Evolutionary conservation across 2,797 vertebrate species (phyloP).

Genomic region (Jordanella pulchra): DNA sequence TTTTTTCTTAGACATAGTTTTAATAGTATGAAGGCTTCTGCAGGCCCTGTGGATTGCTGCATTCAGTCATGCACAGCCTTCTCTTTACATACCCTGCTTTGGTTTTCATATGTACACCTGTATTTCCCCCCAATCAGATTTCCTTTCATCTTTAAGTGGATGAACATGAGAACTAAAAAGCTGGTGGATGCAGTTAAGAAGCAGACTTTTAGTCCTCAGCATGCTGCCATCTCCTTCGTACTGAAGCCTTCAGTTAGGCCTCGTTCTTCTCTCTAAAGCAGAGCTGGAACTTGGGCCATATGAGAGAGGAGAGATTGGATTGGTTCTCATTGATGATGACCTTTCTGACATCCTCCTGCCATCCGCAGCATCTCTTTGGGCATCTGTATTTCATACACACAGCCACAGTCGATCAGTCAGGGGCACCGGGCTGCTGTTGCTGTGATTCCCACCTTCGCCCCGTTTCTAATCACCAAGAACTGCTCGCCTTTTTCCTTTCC

Average conservation of each 20-base stretch:
- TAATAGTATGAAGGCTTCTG: not conserved
- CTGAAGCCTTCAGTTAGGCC: slow-evolving; percentile 44
- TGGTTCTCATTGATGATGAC: slow-evolving; percentile 38
- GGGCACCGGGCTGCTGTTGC: slow-evolving; percentile 32
- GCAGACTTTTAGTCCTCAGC: slow-evolving; percentile 29
- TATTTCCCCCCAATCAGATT: slow-evolving; percentile 5
- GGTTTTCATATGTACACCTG: slow-evolving; percentile 6
- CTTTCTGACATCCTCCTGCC: slow-evolving; percentile 44
- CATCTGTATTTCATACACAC: slow-evolving; percentile 31
- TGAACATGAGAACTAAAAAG: slow-evolving; percentile 58
- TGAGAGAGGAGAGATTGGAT: slow-evolving; percentile 46
- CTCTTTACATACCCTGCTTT: slow-evolving; percentile 9
- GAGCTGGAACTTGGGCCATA: slow-evolving; percentile 29
- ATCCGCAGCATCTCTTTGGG: slow-evolving; percentile 27
- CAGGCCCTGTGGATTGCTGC: not conserved
- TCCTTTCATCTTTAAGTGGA: slow-evolving; percentile 31
- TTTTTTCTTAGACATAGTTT: not conserved
- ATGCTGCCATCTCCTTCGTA: slow-evolving; percentile 47
- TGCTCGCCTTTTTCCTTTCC: slow-evolving; percentile 42
- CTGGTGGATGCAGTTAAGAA: slow-evolving; percentile 31
- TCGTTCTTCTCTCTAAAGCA: slow-evolving; percentile 57
- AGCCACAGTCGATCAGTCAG: slow-evolving; percentile 19
- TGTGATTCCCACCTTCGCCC: slow-evolving; percentile 46
- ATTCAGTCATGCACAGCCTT: slow-evolving; percentile 3
- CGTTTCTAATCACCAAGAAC: slow-evolving; percentile 53